phyloP scores from a whole-genome alignment of 2,888 invertebrate species.

The Bellardia bayeri region DNA sequence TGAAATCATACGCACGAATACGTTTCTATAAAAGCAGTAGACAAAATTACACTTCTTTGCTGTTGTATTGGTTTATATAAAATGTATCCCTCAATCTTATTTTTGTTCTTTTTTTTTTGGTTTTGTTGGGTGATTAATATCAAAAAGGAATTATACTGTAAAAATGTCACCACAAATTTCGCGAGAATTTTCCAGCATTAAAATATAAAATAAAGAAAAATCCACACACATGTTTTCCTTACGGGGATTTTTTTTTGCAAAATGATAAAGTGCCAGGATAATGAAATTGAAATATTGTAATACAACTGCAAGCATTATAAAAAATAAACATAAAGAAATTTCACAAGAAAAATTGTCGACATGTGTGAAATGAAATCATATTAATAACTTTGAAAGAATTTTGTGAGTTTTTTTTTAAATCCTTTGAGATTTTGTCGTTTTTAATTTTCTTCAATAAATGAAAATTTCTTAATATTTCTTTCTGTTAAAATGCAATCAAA shows the following conservation, averaged over 20 bases:
- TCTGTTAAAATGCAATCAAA: constrained; percentile 53
- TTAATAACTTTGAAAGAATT: constrained; percentile 51
- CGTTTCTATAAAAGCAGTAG: constrained; percentile 26
- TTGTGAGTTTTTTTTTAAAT: constrained; percentile 56
- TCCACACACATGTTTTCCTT: constrained; percentile 62
- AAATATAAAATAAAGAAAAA: constrained; percentile 51
- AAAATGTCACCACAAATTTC: constrained; percentile 75
- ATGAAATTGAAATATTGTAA: constrained; percentile 74
- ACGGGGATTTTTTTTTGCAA: constrained; percentile 24
- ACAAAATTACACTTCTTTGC: constrained; percentile 33
- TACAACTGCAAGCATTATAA: constrained; percentile 49
- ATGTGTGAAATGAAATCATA: constrained; percentile 61
- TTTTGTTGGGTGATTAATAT: constrained; percentile 60
- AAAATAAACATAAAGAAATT: constrained; percentile 18
- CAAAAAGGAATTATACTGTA: constrained; percentile 70
- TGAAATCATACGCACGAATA: constrained; percentile 67
- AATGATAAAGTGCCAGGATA: constrained; percentile 75
- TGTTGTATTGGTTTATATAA: constrained; percentile 15
- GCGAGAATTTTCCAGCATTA: constrained; percentile 69
- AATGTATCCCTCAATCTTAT: constrained; percentile 16
- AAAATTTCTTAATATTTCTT: constrained; percentile 42
- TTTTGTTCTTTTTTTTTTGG: constrained; percentile 7
- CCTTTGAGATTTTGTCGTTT: constrained; percentile 63
- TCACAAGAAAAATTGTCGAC: constrained; percentile 63
- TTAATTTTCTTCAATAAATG: not conserved